Evolutionary conservation across 2,797 vertebrate species (phyloP).

Genomic region (Manis javanica): DNA sequence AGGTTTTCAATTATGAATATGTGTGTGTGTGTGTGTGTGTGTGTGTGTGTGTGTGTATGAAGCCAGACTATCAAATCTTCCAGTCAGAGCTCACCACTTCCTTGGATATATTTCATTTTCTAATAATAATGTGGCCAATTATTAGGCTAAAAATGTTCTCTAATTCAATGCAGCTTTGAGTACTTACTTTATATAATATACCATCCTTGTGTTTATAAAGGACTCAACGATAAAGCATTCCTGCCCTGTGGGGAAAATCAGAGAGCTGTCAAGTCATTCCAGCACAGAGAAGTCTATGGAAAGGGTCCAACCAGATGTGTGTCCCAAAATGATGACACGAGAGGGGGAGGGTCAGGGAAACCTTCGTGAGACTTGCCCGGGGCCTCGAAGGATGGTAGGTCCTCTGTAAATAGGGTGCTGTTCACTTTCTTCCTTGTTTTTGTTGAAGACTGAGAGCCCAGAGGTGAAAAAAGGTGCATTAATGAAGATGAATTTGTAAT

Average conservation of each 20-base stretch:
- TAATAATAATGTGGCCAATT: too few species aligned
- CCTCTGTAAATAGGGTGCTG: neutral
- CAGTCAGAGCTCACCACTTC: rapidly evolving
- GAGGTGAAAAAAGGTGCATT: neutral
- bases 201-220: neutral
- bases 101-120: neutral
- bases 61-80: too few species aligned
- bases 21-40: neutral
- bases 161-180: too few species aligned
- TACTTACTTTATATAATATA: neutral
- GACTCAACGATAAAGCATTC: neutral
- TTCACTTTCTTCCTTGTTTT: neutral
- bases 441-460: neutral
- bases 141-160: neutral
- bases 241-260: neutral
- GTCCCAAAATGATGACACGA: neutral
- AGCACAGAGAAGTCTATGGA: neutral
- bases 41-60: neutral
- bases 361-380: neutral
- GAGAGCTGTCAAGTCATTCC: neutral
- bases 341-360: too few species aligned
- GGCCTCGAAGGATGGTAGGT: neutral
- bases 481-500: neutral
- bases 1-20: too few species aligned
- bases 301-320: neutral